Evolutionary conservation across 2,113 vertebrate genomes (phyloP).

Genomic region (Ploceus nigricollis): DNA sequence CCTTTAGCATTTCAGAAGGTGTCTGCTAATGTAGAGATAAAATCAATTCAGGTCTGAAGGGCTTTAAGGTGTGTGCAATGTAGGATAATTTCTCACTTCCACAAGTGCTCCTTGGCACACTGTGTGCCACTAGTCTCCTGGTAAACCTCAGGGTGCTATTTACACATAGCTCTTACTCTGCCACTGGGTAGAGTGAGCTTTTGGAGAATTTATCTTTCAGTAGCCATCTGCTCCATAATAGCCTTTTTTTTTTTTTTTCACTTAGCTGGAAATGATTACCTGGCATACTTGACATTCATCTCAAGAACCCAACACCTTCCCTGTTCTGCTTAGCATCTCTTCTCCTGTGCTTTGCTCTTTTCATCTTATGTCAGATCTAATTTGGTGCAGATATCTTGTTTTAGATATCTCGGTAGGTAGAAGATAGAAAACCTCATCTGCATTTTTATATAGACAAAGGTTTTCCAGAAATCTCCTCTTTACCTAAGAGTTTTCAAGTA

Average conservation of each 20-base stretch:
- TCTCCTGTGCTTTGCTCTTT: neutral
- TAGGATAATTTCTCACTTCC: neutral
- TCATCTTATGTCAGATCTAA: neutral
- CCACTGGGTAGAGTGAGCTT: neutral
- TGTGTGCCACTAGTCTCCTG: neutral
- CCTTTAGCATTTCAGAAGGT: neutral
- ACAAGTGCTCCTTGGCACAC: neutral
- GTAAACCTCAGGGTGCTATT: neutral
- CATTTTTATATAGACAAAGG: neutral
- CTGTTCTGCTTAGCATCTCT: neutral
- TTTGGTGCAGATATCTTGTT: neutral
- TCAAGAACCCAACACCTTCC: neutral
- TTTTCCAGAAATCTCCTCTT: neutral
- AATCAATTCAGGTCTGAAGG: neutral
- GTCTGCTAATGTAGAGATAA: neutral
- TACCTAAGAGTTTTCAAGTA: neutral
- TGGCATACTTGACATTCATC: neutral
- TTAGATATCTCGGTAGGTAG: neutral
- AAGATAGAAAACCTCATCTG: neutral
- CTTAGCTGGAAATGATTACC: conserved; percentile 2
- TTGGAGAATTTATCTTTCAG: neutral
- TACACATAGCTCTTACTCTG: neutral
- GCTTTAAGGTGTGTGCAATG: neutral
- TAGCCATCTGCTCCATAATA: neutral
- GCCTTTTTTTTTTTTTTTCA: neutral